Evolutionary conservation across 2,888 invertebrate genomes (phyloP).

Genomic region (Heliconius ismenius): DNA sequence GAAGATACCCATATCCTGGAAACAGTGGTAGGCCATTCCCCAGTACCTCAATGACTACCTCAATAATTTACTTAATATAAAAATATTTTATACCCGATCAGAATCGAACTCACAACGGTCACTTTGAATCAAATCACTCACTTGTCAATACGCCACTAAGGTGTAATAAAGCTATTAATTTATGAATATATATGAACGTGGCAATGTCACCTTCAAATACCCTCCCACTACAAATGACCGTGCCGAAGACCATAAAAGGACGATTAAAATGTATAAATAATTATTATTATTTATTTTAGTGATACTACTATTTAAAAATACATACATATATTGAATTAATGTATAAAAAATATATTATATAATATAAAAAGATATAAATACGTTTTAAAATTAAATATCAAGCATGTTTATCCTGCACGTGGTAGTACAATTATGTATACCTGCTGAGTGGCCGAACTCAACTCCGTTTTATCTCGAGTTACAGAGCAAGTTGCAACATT

Average conservation of each 20-base stretch:
- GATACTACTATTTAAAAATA: neutral
- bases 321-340: too few species aligned
- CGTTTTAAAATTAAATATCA: too few species aligned
- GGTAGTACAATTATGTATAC: neutral
- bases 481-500: too few species aligned
- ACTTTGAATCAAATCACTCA: neutral
- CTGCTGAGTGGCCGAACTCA: neutral
- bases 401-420: too few species aligned
- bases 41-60: neutral
- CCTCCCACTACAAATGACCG: slow-evolving; percentile 33
- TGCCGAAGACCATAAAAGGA: slow-evolving; percentile 29
- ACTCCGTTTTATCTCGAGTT: neutral
- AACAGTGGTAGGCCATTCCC: too few species aligned
- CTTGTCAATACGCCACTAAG: neutral
- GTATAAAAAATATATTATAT: neutral
- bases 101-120: neutral
- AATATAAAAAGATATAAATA: too few species aligned
- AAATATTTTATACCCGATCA: neutral
- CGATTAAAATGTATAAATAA: slow-evolving; percentile 16
- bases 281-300: neutral
- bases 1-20: too few species aligned
- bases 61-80: neutral
- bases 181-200: slow-evolving; percentile 15
- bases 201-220: slow-evolving; percentile 39
- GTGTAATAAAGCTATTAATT: slow-evolving; percentile 12